phyloP scores from a whole-genome alignment of 2,797 vertebrate species.

The Enteromius viviparus region DNA sequence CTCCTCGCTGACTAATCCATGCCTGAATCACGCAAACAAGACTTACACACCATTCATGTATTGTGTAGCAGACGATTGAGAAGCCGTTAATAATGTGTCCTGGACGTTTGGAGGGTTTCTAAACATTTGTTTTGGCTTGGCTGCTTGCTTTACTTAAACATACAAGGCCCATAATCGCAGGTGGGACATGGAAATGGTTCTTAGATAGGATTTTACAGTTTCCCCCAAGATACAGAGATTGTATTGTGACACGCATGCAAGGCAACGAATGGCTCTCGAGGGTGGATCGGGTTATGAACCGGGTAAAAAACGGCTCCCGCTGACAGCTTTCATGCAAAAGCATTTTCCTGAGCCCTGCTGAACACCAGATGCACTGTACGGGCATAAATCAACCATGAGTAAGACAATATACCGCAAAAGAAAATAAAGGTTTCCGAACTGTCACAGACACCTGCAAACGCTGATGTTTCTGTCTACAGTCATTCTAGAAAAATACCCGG shows the following conservation, averaged over 20 bases:
- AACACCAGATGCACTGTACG: constrained; percentile 11
- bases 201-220: constrained; percentile 34
- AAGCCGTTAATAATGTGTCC: constrained; percentile 26
- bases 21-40: constrained; percentile 26
- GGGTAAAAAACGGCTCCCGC: constrained; percentile 5
- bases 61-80: constrained; percentile 32
- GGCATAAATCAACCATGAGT: constrained; percentile 21
- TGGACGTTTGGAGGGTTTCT: constrained; percentile 34
- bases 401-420: background rate
- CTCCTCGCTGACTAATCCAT: constrained; percentile 27
- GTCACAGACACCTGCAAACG: background rate
- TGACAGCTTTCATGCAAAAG: constrained; percentile 22
- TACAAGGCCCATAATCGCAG: constrained; percentile 32
- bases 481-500: background rate
- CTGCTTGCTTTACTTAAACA: constrained; percentile 17
- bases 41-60: constrained; percentile 7
- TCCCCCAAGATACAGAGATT: constrained; percentile 35
- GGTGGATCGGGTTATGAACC: constrained; percentile 30
- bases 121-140: constrained; percentile 47
- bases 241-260: constrained; percentile 36
- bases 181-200: constrained; percentile 36
- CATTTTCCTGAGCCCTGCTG: constrained; percentile 13
- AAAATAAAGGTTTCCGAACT: constrained; percentile 10
- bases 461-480: background rate
- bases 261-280: constrained; percentile 38